Conservation (phyloP, 2,888 invertebrate species). For the Ectobius pallidus region DNA sequence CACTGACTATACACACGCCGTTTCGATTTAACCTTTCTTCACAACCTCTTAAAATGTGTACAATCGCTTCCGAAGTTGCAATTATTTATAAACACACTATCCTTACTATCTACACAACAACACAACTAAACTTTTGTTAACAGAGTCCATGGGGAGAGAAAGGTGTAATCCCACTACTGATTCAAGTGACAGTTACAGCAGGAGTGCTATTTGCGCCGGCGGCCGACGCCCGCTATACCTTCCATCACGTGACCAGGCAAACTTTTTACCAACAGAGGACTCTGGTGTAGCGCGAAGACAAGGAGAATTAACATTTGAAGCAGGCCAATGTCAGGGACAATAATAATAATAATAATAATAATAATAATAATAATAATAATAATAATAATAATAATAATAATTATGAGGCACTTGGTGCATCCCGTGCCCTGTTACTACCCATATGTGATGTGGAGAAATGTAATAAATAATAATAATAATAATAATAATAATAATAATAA, state of each 20-base stretch:
- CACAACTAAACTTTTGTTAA: conserved; percentile 20
- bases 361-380: no score
- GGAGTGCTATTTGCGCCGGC: conserved; percentile 20
- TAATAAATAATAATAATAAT: no score
- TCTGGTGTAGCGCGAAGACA: not conserved
- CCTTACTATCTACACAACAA: conserved; percentile 31
- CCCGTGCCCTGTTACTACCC: no score
- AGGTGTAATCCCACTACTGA: not conserved
- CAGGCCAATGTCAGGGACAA: no score
- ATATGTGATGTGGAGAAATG: no score
- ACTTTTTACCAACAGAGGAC: conserved; percentile 11
- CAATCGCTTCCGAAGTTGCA: not conserved
- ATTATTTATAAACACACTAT: conserved; percentile 19
- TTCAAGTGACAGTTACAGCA: conserved; percentile 33
- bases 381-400: no score
- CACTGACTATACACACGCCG: conserved; percentile 34
- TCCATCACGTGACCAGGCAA: conserved; percentile 20
- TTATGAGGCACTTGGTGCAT: no score
- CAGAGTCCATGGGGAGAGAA: conserved; percentile 26
- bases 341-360: no score
- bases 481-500: no score
- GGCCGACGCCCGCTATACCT: conserved; percentile 37
- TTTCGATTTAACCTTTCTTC: conserved; percentile 8
- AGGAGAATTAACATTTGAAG: no score
- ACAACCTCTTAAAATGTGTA: not conserved